These are phyloP conservation scores for human (Homo sapiens) DNA, from an alignment of 2,113 vertebrate species.

Conservation along the genomic window GRCh38 chrY:13250501-13251000, in stretches of 20 bases:
- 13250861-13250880: not conserved
- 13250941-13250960: not conserved
- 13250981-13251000: constrained; percentile 71
- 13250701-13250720: not conserved
- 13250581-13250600: not conserved
- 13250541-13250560: not conserved
- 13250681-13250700: not conserved
- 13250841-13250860: not conserved
- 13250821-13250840: not conserved
- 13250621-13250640: not conserved
- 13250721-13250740: not conserved
- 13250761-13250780: not conserved
- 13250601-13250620: no score
- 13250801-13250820: not conserved
- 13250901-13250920: not conserved
- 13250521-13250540: not conserved
- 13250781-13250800: not conserved
- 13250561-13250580: not conserved
- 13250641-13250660: not conserved
- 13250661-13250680: not conserved
- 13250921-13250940: not conserved
- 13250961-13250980: constrained; percentile 71
- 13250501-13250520: not conserved
- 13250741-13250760: not conserved
- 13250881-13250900: not conserved